phyloP scores from a whole-genome alignment of 2,888 invertebrate genomes.

The Drosophila atripex region DNA sequence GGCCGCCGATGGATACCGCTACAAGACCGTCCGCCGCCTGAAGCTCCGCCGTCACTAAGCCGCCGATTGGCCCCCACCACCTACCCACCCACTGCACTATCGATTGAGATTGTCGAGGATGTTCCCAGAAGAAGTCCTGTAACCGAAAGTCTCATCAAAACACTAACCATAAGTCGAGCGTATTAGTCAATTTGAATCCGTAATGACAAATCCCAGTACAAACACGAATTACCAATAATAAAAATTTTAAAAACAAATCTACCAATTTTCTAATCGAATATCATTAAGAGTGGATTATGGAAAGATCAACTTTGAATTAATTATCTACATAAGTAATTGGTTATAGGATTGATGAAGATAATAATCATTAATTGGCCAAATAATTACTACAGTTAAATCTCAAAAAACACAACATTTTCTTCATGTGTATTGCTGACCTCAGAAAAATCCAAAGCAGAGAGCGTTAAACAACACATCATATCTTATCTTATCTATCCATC shows the following conservation, averaged over 20 bases:
- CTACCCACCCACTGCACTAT: constrained; percentile 39
- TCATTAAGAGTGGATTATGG: neutral
- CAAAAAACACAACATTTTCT: neutral
- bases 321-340: no score
- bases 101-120: constrained; percentile 45
- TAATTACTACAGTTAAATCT: neutral
- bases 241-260: constrained; percentile 46
- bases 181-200: constrained; percentile 74
- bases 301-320: neutral
- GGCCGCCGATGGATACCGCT: constrained; percentile 74
- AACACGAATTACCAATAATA: constrained; percentile 63
- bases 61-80: constrained; percentile 6
- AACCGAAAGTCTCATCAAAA: constrained; percentile 49
- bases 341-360: neutral
- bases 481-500: constrained; percentile 50
- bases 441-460: neutral
- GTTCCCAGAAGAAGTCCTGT: constrained; percentile 30
- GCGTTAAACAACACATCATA: neutral
- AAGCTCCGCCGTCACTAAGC: constrained; percentile 68
- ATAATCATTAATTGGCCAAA: neutral
- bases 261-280: neutral
- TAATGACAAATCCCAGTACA: constrained; percentile 73
- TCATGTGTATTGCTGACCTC: constrained; percentile 5
- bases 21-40: constrained; percentile 77
- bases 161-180: constrained; percentile 60